A percentile compares a stretch with the other conserved stretches of the same genome.
These are phyloP conservation scores for Scaptomyza hsui DNA, from an alignment of 1,140 invertebrate genomes.

Conservation along the genomic window DNA sequence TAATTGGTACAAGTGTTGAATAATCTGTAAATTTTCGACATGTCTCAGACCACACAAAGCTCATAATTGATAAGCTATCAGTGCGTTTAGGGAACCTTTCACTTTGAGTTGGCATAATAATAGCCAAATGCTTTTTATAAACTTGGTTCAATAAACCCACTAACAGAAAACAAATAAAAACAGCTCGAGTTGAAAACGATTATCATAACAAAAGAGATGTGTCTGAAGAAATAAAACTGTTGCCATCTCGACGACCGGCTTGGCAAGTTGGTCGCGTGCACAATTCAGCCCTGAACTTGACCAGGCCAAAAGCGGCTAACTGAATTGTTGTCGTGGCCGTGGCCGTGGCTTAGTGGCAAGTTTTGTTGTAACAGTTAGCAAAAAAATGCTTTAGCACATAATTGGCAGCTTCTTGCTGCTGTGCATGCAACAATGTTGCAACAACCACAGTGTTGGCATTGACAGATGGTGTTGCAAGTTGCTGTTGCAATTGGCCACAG, in stretches of 20 bases:
- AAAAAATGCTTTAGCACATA: slow-evolving; percentile 70
- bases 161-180: slow-evolving; percentile 3
- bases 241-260: slow-evolving; percentile 72
- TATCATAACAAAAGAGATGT: slow-evolving; percentile 66
- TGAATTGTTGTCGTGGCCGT: background rate
- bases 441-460: slow-evolving; percentile 60
- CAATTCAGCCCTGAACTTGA: slow-evolving; percentile 75
- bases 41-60: background rate
- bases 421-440: slow-evolving; percentile 54
- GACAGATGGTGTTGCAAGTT: slow-evolving; percentile 57
- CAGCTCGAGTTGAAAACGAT: slow-evolving; percentile 33
- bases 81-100: slow-evolving; percentile 53
- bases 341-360: slow-evolving; percentile 25
- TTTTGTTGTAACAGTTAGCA: slow-evolving; percentile 77
- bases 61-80: slow-evolving; percentile 52
- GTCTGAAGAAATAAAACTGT: background rate
- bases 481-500: slow-evolving; percentile 35
- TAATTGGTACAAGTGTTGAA: slow-evolving; percentile 37
- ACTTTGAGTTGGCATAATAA: slow-evolving; percentile 47
- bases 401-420: slow-evolving; percentile 70
- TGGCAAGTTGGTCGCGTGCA: slow-evolving; percentile 68
- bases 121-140: slow-evolving; percentile 33
- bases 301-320: slow-evolving; percentile 41
- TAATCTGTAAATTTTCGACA: slow-evolving; percentile 36
- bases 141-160: slow-evolving; percentile 66